Evolutionary conservation across 2,113 vertebrate species (phyloP).

Genomic region (Artemisiospiza belli): DNA sequence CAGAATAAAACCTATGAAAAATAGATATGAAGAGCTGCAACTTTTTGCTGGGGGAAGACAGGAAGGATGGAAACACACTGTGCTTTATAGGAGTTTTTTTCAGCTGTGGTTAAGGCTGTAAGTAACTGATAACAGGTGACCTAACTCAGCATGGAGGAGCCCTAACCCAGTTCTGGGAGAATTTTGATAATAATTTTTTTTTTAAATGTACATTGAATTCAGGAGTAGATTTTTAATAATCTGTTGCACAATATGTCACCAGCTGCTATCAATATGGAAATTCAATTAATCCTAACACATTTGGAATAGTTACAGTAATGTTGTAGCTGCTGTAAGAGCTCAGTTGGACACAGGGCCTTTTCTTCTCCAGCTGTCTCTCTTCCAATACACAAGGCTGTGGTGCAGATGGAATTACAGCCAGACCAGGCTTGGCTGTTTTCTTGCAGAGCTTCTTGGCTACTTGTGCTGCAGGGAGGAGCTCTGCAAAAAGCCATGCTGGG

Average conservation of each 20-base stretch:
- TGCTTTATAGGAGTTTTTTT: not conserved
- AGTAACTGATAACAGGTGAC: not conserved
- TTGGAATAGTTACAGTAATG: not conserved
- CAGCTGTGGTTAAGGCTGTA: not conserved
- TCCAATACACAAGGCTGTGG: not conserved
- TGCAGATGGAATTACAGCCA: not conserved
- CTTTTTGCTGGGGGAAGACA: not conserved
- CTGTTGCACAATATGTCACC: not conserved
- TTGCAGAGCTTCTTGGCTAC: not conserved
- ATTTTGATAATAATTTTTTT: not conserved
- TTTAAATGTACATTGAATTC: not conserved
- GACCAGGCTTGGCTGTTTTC: not conserved
- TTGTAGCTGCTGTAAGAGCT: not conserved
- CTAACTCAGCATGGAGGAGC: not conserved
- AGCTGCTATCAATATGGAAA: not conserved
- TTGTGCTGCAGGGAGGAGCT: not conserved
- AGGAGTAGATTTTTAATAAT: not conserved
- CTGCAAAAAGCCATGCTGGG: not conserved
- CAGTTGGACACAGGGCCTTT: not conserved
- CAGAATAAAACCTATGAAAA: not conserved
- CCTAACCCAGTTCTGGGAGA: not conserved
- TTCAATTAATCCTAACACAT: not conserved
- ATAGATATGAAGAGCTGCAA: not conserved
- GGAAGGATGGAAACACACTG: not conserved
- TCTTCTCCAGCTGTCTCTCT: not conserved